Conservation (phyloP, 2,113 vertebrate genomes). For the Ranitomeya variabilis region DNA sequence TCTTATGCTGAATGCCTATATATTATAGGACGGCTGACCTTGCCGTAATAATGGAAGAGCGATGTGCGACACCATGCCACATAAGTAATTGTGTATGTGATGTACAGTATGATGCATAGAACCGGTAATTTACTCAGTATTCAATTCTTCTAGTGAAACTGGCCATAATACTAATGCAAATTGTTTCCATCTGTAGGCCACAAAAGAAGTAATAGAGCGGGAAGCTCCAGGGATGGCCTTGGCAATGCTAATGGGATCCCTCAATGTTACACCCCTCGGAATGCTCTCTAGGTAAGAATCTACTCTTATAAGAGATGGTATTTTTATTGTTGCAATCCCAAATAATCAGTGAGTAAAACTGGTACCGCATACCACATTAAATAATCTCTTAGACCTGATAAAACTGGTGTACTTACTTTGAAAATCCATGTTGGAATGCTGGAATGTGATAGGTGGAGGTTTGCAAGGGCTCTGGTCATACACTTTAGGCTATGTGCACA, state of each 20-base stretch:
- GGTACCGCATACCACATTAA: not conserved
- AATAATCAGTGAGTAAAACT: not conserved
- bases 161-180: not conserved
- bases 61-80: not conserved
- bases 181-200: constrained; percentile 85
- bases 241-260: constrained; percentile 99
- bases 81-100: not conserved
- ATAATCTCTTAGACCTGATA: no score
- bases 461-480: no score
- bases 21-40: not conserved
- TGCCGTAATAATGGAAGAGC: not conserved
- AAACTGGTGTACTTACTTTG: no score
- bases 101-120: not conserved
- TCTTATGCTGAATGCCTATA: no score
- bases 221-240: constrained; percentile 98
- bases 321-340: not conserved
- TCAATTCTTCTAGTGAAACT: not conserved
- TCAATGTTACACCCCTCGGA: constrained; percentile 96
- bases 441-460: no score
- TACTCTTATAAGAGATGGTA: not conserved
- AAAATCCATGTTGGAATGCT: no score
- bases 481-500: no score
- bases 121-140: not conserved
- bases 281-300: constrained; percentile 95
- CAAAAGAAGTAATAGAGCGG: constrained; percentile 97